Evolutionary conservation across 1,140 invertebrate genomes (phyloP), one percentile per base, ranked within the genome.

Genomic region (Zaprionus camerounensis): DNA sequence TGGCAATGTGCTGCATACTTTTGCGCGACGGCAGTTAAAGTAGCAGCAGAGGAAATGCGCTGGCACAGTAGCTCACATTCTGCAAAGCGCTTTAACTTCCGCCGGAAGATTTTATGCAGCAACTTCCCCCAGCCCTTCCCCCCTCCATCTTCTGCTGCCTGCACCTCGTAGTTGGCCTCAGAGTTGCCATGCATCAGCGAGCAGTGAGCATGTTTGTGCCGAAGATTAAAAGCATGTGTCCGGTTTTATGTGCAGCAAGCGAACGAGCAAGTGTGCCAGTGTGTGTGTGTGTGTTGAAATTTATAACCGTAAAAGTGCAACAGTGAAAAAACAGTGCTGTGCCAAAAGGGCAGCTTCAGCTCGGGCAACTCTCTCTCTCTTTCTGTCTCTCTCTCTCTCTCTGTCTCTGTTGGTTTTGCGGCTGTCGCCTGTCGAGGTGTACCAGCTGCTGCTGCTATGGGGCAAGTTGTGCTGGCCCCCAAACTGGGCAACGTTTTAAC

Each of bases 171-270:
- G 41, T 46, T 46, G n/a, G 41, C 41, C 31, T 34, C 41, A 46
- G 41, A 44, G 71, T 69, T 72, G 81, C 85, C 85, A 91, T 91
- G 85, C 86, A 90, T 90, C 86, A 82, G 86, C 76, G 86, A 82
- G 82, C 82, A 77, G 86, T 90, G 85, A 91, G 85, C 86, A 91
- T 91, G 86, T 90, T 90, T 90, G 86, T 73, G 76, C 82, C 80
- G 82, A 90, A 90, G 85, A 90, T 90, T 90, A 90, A 90, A 90
- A 90, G 86, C 85, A 90, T 90, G 86, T 90, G 85, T 90, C 85
- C 85, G 85, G 86, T 91, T 90, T 90, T 91, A 85, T 91, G 76
- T 77, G 77, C 76, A 64, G 46, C 56, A 34, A 34, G 31, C 31
- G 31, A 34, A 34, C 31, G 31, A 34, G 31, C 31, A 34, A 34